phyloP scores from a whole-genome alignment of 2,113 vertebrate species.

The Centropus bengalensis region DNA sequence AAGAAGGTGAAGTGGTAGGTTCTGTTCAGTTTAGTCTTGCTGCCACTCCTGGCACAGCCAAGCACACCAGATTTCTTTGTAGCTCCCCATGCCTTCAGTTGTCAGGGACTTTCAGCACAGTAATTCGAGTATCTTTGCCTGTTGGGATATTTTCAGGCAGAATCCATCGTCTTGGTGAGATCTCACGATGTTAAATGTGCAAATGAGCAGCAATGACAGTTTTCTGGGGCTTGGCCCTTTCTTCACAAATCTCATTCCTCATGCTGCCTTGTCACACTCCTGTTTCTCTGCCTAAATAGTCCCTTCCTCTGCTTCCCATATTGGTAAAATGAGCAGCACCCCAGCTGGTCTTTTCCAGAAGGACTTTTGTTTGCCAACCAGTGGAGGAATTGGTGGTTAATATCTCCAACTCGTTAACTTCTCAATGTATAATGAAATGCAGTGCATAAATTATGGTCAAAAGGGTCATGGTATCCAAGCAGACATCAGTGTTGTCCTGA shows the following conservation, averaged over 20 bases:
- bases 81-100: fast-evolving
- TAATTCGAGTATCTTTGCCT: neutral
- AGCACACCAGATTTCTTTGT: neutral
- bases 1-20: too few species aligned
- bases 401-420: neutral
- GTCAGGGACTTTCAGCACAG: neutral
- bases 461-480: neutral
- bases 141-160: neutral
- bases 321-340: neutral
- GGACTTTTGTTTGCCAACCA: neutral
- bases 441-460: neutral
- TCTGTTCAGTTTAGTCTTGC: neutral
- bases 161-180: neutral
- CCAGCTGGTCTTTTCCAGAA: neutral
- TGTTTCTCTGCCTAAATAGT: neutral
- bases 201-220: neutral
- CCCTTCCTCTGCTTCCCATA: neutral
- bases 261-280: neutral
- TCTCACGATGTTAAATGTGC: neutral
- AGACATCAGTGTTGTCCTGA: neutral
- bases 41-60: neutral
- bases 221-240: neutral
- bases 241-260: neutral
- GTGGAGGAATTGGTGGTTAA: neutral
- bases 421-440: neutral